Base-by-base conservation (phyloP, 2,113 vertebrate species). In the Gila orcuttii region DNA sequence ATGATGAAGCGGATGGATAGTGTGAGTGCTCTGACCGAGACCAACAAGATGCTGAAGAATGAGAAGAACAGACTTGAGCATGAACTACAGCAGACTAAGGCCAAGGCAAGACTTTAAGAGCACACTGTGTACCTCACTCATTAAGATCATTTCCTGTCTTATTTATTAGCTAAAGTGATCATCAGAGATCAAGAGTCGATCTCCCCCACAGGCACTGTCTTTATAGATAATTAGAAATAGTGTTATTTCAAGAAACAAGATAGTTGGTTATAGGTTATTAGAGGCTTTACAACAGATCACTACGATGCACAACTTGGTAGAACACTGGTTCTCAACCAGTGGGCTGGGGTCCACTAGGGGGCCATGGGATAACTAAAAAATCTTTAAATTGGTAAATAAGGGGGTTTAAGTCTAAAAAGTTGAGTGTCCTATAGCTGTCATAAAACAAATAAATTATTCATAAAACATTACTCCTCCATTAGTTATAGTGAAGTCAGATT, bases 1-100 rank as follows among this genome's bases (percentile, higher is more conserved):
- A 93, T 99, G 81, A 98, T 99, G 96, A 99, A 98, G 91, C 99
- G 98, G 91, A 97, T 97, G 0, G 97, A 99, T 90, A 98, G 97
- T 0, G 96, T 99, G 96, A 98, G 95, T 0, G 96, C 99, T 23
- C 92, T 99, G 39, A 95, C 97, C 90, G 98, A 99, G 91, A 97
- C 96, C 73, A 99, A 99, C 91, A 98, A 96, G 90, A 96, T 97
- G 93, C 91, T 99, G 42, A 94, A 97, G 89, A 97, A 98, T 89
- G 98, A 99, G 81, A 98, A 96, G 76, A 96, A 97, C 77, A 95
- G 96, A 59, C 91, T 97, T 21, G 96, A 97, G 82, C 96, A 97
- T 86, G 96, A 98, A 50, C 92, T 99, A 0, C 96, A 97, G 74
- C 96, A 97, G 90, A 94, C 94, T 82, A 96, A 97, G 91, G 96